phyloP scores from a whole-genome alignment of 2,888 invertebrate genomes.

The Plebejus anna region DNA sequence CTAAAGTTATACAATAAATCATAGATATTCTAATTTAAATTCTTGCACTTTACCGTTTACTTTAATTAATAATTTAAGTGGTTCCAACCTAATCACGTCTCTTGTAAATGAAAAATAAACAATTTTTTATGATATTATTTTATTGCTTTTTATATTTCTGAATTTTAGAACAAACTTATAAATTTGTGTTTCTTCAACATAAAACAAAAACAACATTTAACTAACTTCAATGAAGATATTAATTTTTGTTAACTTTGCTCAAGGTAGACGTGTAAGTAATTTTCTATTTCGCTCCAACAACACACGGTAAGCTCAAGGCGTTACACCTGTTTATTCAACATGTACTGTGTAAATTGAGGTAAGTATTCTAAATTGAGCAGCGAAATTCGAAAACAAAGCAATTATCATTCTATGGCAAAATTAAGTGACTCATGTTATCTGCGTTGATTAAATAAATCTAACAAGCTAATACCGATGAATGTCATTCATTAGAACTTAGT shows the following conservation, averaged over 20 bases:
- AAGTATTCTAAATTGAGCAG: not conserved
- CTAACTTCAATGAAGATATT: not conserved
- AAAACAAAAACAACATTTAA: not conserved
- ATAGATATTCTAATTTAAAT: not conserved
- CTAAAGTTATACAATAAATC: no score
- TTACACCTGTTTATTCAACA: not conserved
- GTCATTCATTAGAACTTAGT: no score
- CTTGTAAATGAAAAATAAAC: not conserved
- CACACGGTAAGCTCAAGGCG: not conserved
- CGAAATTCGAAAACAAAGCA: not conserved
- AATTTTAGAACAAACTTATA: not conserved
- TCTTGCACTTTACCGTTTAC: not conserved
- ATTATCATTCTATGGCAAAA: not conserved
- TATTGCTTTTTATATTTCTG: not conserved
- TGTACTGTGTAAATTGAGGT: not conserved
- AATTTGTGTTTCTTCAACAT: not conserved
- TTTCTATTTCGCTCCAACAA: constrained; percentile 15
- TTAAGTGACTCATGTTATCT: not conserved
- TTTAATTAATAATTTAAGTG: no score
- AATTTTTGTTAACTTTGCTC: not conserved
- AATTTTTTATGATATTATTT: not conserved
- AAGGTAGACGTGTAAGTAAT: constrained; percentile 9
- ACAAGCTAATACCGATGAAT: not conserved
- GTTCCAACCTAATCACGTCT: no score
- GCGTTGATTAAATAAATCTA: not conserved